These are phyloP conservation scores for Mycteria americana DNA, from an alignment of 2,797 vertebrate species.

Conservation along the genomic window DNA sequence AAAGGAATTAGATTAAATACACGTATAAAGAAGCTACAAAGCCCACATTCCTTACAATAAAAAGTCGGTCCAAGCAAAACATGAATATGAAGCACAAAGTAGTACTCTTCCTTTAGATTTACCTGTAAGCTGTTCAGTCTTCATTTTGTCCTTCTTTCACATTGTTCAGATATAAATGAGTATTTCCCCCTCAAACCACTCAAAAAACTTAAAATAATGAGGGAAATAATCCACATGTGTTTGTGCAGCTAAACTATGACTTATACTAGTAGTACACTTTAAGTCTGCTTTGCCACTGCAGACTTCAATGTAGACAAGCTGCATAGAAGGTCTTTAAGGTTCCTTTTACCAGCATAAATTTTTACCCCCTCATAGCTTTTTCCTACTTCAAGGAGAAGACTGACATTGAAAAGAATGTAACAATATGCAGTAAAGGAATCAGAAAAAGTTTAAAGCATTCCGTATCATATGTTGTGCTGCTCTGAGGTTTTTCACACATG, in stretches of 20 bases:
- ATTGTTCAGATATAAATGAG: not conserved
- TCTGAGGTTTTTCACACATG: not conserved
- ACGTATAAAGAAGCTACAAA: not conserved
- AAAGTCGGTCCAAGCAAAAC: not conserved
- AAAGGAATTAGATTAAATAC: not conserved
- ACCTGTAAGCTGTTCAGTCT: not conserved
- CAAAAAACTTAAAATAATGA: not conserved
- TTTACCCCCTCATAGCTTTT: not conserved
- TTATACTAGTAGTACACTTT: not conserved
- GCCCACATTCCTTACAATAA: not conserved
- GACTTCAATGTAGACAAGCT: not conserved
- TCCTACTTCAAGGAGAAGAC: not conserved
- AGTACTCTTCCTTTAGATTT: not conserved
- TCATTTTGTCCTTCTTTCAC: not conserved
- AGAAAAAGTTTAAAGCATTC: not conserved
- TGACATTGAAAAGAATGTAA: not conserved
- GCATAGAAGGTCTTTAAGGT: not conserved
- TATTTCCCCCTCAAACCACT: not conserved
- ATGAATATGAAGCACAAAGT: not conserved
- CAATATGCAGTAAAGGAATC: not conserved
- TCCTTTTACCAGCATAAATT: not conserved
- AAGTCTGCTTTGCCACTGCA: not conserved
- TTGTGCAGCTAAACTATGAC: not conserved
- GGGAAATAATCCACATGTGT: not conserved
- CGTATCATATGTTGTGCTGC: fast-evolving